These are phyloP conservation scores for Poecilia wingei DNA, from an alignment of 2,797 vertebrate species.

Conservation along the genomic window DNA sequence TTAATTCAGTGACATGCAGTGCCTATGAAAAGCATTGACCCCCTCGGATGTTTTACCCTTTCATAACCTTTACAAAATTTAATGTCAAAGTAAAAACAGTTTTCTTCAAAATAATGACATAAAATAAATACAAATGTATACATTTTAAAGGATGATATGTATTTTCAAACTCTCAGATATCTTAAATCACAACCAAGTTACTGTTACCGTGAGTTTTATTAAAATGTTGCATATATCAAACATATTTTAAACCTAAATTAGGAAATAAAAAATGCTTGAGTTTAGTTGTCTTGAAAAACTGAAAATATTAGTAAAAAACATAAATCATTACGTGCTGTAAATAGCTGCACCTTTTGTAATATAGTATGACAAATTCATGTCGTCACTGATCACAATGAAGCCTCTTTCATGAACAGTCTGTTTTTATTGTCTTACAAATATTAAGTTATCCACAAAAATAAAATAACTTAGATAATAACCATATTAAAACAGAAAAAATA, in stretches of 20 bases:
- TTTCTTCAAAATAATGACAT: too few species aligned
- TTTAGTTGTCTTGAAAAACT: background rate
- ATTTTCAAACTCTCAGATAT: too few species aligned
- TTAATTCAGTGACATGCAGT: background rate
- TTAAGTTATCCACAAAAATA: constrained; percentile 89
- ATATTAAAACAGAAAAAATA: constrained; percentile 84
- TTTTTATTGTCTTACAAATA: constrained; percentile 85
- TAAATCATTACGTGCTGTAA: background rate
- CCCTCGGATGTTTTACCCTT: too few species aligned
- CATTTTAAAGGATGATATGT: too few species aligned
- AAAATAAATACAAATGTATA: too few species aligned
- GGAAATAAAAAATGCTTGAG: background rate
- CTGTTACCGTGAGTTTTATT: too few species aligned
- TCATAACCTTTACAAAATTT: too few species aligned
- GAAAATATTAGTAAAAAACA: background rate
- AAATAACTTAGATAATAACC: constrained; percentile 85
- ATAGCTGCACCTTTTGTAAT: background rate
- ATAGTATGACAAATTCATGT: constrained; percentile 11
- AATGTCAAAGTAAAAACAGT: too few species aligned
- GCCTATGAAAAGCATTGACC: background rate
- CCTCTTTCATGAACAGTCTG: constrained; percentile 69
- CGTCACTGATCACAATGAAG: constrained; percentile 72
- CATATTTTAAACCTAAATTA: background rate
- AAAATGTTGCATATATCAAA: background rate
- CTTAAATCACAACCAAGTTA: too few species aligned